Base-by-base conservation (phyloP, 2,113 vertebrate species). In the Protobothrops flavoviridis region DNA sequence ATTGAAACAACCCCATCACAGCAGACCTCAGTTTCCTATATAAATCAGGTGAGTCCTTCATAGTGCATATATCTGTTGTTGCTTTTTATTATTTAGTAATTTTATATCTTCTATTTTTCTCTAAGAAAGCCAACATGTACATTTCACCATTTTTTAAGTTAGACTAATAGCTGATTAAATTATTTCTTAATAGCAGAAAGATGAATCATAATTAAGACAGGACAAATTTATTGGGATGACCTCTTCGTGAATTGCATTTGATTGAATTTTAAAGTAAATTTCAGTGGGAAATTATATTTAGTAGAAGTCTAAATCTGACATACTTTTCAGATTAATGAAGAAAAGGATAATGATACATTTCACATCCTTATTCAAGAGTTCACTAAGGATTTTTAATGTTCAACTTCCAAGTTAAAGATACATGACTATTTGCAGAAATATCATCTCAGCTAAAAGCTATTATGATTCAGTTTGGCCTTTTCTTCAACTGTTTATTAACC, bases 211-310 rank as follows among this genome's bases (percentile, higher is more conserved):
- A 96, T 93, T 88, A 95, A 15, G 93, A 95, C 96, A 97, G 92
- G 93, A 96, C 91, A 95, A 93, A 97, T 97, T 97, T 97, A 97
- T 95, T 90, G 93, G 96, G 94, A 94, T 96, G 94, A 90, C 94
- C 95, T 94, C 61, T 26, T 92, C 94, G 94, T 96, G 97, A 98
- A 97, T 97, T 97, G 97, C 59, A 95, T 97, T 98, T 97, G 97
- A 98, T 98, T 97, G 97, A 97, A 97, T 94, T 94, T 96, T 90
- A 91, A 96, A 96, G 97, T 96, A 97, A 97, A 97, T 96, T 96
- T 96, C 95, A 26, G 94, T 95, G 97, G 97, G 95, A 91, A 90
- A 95, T 93, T 94, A 90, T 95, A 91, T 88, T 94, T 74, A 94
- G 95, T 95, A 85, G 0, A 2, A 97, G 96, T 59, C 90, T 9